Percentiles rank a stretch among this genome's conserved stretches.
phyloP scores from a whole-genome alignment of 2,113 vertebrate species.

The Urocitellus parryii region DNA sequence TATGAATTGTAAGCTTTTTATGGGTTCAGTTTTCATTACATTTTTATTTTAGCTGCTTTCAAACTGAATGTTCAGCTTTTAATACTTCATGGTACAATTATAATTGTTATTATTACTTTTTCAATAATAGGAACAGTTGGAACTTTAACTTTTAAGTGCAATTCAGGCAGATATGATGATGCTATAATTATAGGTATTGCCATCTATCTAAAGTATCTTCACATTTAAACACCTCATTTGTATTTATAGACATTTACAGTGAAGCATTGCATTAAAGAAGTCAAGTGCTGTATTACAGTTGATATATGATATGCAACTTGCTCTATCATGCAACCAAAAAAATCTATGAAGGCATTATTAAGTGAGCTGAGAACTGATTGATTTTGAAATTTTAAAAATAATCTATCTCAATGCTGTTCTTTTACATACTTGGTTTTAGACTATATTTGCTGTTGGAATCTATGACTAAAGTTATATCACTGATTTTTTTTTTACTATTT shows the following conservation, averaged over 20 bases:
- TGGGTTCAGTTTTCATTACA: slow-evolving; percentile 44
- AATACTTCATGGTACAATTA: slow-evolving; percentile 65
- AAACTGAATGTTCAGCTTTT: slow-evolving; percentile 65
- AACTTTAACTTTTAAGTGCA: slow-evolving; percentile 68
- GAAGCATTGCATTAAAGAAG: slow-evolving; percentile 61
- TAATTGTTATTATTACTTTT: slow-evolving; percentile 75
- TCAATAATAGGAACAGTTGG: slow-evolving; percentile 65
- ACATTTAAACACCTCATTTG: slow-evolving; percentile 68
- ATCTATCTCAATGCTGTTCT: slow-evolving; percentile 7
- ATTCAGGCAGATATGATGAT: slow-evolving; percentile 71
- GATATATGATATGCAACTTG: slow-evolving; percentile 72
- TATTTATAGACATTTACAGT: slow-evolving; percentile 70
- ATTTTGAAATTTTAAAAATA: slow-evolving; percentile 57
- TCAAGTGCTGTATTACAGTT: slow-evolving; percentile 63
- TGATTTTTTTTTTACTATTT: neutral
- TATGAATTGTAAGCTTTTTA: slow-evolving; percentile 59
- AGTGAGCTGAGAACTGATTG: slow-evolving; percentile 15
- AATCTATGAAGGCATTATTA: slow-evolving; percentile 38
- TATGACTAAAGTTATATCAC: neutral
- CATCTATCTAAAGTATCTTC: slow-evolving; percentile 37
- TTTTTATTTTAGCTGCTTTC: slow-evolving; percentile 71
- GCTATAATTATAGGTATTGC: slow-evolving; percentile 64
- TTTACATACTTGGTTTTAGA: slow-evolving; percentile 38
- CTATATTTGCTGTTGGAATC: neutral
- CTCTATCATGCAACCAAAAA: slow-evolving; percentile 58